Evolutionary conservation across 1,140 invertebrate genomes (phyloP).

Genomic region (Dendroctonus ponderosae): DNA sequence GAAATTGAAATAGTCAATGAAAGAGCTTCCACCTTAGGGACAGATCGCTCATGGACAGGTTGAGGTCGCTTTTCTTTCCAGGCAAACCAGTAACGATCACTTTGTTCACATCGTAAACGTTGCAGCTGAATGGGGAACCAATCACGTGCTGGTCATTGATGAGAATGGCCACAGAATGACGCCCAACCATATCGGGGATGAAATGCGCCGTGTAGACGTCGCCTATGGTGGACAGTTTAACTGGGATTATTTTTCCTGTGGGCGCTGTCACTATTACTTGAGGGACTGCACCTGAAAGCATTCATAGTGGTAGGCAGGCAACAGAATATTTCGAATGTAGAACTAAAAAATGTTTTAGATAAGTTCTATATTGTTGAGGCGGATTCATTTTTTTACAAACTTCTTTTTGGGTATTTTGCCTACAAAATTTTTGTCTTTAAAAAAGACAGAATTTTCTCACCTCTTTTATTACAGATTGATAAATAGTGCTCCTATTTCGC

Average conservation of each 20-base stretch:
- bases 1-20: neutral
- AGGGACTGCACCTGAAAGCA: constrained; percentile 56
- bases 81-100: constrained; percentile 73
- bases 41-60: constrained; percentile 54
- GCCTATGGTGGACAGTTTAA: constrained; percentile 60
- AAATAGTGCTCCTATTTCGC: too few species aligned
- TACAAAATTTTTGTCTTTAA: too few species aligned
- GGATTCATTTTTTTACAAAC: too few species aligned
- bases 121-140: constrained; percentile 90
- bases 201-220: constrained; percentile 73
- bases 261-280: constrained; percentile 76
- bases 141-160: constrained; percentile 80
- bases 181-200: constrained; percentile 79
- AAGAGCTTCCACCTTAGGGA: constrained; percentile 45
- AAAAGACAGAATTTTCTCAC: too few species aligned
- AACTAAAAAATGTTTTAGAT: too few species aligned
- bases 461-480: too few species aligned
- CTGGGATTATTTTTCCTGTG: constrained; percentile 71
- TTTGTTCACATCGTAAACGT: constrained; percentile 87
- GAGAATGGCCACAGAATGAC: constrained; percentile 78
- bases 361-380: too few species aligned
- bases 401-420: too few species aligned
- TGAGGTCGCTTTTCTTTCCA: constrained; percentile 53
- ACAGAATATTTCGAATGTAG: neutral
- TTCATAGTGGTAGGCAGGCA: neutral